These are phyloP conservation scores for Neofelis nebulosa DNA, from an alignment of 2,113 vertebrate genomes.

Conservation along the genomic window DNA sequence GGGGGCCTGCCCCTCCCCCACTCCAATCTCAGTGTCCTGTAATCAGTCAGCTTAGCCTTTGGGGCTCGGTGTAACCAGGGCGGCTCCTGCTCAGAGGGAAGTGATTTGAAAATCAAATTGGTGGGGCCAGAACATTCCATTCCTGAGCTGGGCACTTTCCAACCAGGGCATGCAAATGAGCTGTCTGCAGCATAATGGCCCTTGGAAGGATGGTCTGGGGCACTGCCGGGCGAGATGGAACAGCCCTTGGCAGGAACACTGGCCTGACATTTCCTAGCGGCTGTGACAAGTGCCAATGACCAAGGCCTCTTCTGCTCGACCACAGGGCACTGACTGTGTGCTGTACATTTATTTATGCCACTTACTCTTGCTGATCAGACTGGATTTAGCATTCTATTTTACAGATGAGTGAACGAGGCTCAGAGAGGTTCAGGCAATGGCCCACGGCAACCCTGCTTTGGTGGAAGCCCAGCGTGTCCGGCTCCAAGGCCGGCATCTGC, in stretches of 20 bases:
- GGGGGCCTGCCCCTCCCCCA: neutral
- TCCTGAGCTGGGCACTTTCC: constrained; percentile 16
- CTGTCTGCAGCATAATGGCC: neutral
- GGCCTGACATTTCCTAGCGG: neutral
- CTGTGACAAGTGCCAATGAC: neutral
- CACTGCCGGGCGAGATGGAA: neutral
- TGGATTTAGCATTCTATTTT: neutral
- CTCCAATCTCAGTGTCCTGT: neutral
- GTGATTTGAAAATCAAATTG: constrained; percentile 58
- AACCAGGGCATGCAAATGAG: neutral
- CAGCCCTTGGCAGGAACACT: rapidly evolving
- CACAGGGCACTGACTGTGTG: rapidly evolving
- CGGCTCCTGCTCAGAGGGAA: neutral
- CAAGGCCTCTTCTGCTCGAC: neutral
- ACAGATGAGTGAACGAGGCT: neutral
- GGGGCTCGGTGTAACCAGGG: neutral
- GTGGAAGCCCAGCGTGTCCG: too few species aligned
- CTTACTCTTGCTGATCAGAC: neutral
- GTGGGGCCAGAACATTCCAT: constrained; percentile 57
- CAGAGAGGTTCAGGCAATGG: neutral
- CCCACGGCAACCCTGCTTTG: neutral
- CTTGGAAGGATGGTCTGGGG: neutral
- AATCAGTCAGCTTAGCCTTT: neutral
- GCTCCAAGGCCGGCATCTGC: neutral
- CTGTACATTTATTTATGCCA: too few species aligned